Base-by-base conservation (phyloP, 1,140 invertebrate genomes). In the Physella acuta region DNA sequence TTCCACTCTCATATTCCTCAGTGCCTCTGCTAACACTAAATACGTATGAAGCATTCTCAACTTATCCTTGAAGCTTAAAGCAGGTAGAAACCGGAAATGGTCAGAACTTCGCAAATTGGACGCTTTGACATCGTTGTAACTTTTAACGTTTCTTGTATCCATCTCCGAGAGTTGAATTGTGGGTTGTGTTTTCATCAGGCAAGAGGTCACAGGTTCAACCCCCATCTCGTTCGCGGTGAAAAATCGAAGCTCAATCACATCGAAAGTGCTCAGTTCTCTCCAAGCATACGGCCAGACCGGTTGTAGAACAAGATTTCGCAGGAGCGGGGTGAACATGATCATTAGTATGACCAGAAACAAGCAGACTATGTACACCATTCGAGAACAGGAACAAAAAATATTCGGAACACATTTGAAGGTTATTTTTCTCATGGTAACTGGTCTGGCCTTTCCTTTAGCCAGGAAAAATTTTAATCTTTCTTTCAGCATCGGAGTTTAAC, bases 271-370 rank as follows among this genome's bases (percentile, higher is more conserved):
- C 17, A 61, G 1, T 30, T 39, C 20, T 24, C 59, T 61, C 59
- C 59, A 61, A 44, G 36, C 36, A 5, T n/a, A 37, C 3, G 59
- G 59, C 59, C 59, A 61, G 11, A 61, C 59, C 16, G 37, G 33
- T 17, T 24, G 36, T 8, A 66, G 24, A n/a, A 55, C 33, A 16
- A 53, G 11, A 36, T 66, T 66, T 30, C 63, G 1, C 16, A 55
- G 33, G 52, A 20, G 24, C 3, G 36, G 53, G 26, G 30, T 55
- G 28, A 53, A 66, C 17, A 66, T 5, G n/a, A n/a, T n/a, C n/a
- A n/a, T n/a, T n/a, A n/a, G n/a, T n/a, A n/a, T n/a, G n/a, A n/a
- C n/a, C n/a, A n/a, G n/a, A n/a, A n/a, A n/a, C n/a, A n/a, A n/a
- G n/a, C n/a, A n/a, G n/a, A n/a, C n/a, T n/a, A n/a, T n/a, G n/a